Conservation (phyloP, 2,113 vertebrate genomes). For the Corydoras maculifer region DNA sequence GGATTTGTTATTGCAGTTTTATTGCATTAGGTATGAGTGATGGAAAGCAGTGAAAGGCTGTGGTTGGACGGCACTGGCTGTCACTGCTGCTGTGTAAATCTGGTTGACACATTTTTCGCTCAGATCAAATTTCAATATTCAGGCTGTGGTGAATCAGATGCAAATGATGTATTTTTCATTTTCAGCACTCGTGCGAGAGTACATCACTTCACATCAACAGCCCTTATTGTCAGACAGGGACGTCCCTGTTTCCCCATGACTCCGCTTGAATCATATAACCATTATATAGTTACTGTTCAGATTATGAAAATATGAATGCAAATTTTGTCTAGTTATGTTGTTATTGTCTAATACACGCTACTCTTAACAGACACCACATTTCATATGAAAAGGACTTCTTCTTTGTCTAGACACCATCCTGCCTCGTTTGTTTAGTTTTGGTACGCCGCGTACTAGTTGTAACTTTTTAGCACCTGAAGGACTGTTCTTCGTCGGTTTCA, state of each 20-base stretch:
- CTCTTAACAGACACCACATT: conserved; percentile 19
- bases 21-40: conserved; percentile 56
- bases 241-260: not conserved
- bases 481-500: conserved; percentile 46
- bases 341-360: conserved; percentile 18
- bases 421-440: conserved; percentile 10
- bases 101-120: conserved; percentile 78
- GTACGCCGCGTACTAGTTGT: not conserved
- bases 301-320: conserved; percentile 29
- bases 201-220: conserved; percentile 51
- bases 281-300: conserved; percentile 24
- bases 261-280: conserved; percentile 29
- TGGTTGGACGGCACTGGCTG: conserved; percentile 53
- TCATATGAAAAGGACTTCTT: not conserved
- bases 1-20: conserved; percentile 42
- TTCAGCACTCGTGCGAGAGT: conserved; percentile 34
- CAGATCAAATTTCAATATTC: conserved; percentile 78
- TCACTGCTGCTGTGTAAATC: conserved; percentile 76
- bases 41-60: conserved; percentile 35
- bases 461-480: conserved; percentile 13
- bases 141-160: conserved; percentile 77
- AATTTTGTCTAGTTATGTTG: conserved; percentile 23
- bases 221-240: conserved; percentile 53
- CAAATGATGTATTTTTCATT: conserved; percentile 76
- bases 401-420: conserved; percentile 1